Percentiles rank a stretch among this genome's conserved stretches.
phyloP scores from a whole-genome alignment of 2,888 invertebrate genomes.

The Drosophila mulleri region DNA sequence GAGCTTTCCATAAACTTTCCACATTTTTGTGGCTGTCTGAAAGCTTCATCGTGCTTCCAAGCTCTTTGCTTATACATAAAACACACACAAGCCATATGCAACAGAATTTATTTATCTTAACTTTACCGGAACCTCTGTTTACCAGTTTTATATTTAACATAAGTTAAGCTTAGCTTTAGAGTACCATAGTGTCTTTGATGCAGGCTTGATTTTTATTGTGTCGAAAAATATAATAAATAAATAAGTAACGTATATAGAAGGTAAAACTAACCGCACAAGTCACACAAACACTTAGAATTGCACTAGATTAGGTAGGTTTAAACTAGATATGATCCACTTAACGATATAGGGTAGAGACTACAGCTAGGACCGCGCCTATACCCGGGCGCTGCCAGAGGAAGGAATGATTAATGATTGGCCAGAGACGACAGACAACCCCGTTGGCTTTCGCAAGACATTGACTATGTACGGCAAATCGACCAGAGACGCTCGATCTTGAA shows the following conservation, averaged over 20 bases:
- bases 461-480: constrained; percentile 74
- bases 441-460: constrained; percentile 71
- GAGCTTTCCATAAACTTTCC: neutral
- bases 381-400: constrained; percentile 50
- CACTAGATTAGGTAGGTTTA: constrained; percentile 43
- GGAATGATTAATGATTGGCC: constrained; percentile 48
- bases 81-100: neutral
- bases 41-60: neutral
- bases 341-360: constrained; percentile 41
- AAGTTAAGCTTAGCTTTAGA: constrained; percentile 2
- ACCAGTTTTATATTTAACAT: constrained; percentile 4
- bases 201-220: constrained; percentile 38
- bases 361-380: constrained; percentile 43
- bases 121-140: constrained; percentile 5
- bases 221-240: constrained; percentile 61
- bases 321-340: constrained; percentile 60
- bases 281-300: constrained; percentile 40
- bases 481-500: constrained; percentile 75
- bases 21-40: neutral
- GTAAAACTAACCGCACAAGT: constrained; percentile 59
- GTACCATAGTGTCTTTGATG: neutral
- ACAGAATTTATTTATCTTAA: constrained; percentile 12
- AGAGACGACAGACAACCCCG: constrained; percentile 63
- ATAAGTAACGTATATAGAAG: constrained; percentile 28
- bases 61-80: neutral